Base-by-base conservation (phyloP, 1,140 invertebrate species). In the Laupala kohalensis region DNA sequence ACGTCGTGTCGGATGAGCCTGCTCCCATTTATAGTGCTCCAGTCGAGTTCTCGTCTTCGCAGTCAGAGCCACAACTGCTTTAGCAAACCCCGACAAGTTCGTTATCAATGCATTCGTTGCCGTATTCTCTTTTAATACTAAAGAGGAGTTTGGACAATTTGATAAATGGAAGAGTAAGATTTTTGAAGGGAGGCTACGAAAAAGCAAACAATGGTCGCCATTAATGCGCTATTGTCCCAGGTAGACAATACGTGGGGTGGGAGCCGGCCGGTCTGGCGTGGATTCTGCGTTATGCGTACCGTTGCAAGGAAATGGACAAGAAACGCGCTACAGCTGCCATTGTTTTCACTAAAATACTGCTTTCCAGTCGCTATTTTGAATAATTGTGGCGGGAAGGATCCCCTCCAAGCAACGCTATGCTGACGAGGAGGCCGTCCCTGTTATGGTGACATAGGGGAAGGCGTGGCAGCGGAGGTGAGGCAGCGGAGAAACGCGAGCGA, bases 151-250 rank as follows among this genome's bases (percentile, higher is more conserved):
- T 68, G 15, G 67, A 68, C 67, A 68, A 68, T 68, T 68, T 68
- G 27, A 68, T 68, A 68, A 68, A 68, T 68, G 28, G 67, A 68
- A 68, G 67, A 27, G 24, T 29, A 68, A 23, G 67, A 68, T 29
- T 68, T 68, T 53, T 53, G 9, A 53, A 53, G 19, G 19, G 37
- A 53, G 37, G 37, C 37, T 53, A 13, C 37, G 37, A 53, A 53
- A 53, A 53, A 53, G 9, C 37, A 53, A 53, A 53, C 37, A 53
- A 53, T 53, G 37, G 37, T 19, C 37, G 27, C 67, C 67, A 68
- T 68, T 68, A 68, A 68, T 68, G 67, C 67, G 67, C 67, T 29
- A 68, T 68, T 68, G 67, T 68, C 67, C 67, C 37, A 53, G 37
- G 37, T 53, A 53, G 37, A 53, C 37, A 53, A 53, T 53, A 53